Evolutionary conservation across 2,888 invertebrate genomes (phyloP), one percentile per base, ranked within the genome.

Genomic region (Thera britannica): DNA sequence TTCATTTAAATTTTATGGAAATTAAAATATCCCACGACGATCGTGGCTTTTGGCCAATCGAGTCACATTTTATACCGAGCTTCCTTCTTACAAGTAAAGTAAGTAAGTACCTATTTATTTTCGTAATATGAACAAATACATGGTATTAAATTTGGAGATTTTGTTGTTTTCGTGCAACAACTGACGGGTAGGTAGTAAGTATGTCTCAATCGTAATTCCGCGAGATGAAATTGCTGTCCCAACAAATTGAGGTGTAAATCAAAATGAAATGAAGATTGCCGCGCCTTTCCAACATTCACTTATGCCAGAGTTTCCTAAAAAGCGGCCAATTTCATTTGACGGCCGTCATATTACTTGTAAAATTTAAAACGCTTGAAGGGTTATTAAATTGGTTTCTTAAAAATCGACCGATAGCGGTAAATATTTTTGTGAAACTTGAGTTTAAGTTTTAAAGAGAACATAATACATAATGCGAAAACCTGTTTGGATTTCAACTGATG

Each of bases 161-260:
- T 83, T 79, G 77, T 78, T 79, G 78, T 82, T 80, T 81, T 79
- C 80, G 74, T 78, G 78, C 73, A 76, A 69, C 77, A 76, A 72
- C 77, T 77, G 79, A 72, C 77, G 73, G 75, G 73, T 70, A 72
- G 75, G 73, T 69, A 87, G 73, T 70, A 72, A 75, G 73, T 70
- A 87, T 84, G 82, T 82, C 87, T 90, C 85, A 88, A 88, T 82
- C 86, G 89, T 84, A 87, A 88, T 89, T 81, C 79, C 68, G 73
- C 56, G 69, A 83, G 81, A 83, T 82, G 86, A 83, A 81, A 82
- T 84, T 80, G 79, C 76, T 77, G 82, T 84, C 83, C 70, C 73
- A 73, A 78, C 80, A 83, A 81, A 86, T 87, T 83, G 81, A 82
- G 79, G 77, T 77, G 76, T 78, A 80, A 76, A 65, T 70, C 72